Base-by-base conservation (phyloP, 1,140 invertebrate species). In the Laupala kohalensis region DNA sequence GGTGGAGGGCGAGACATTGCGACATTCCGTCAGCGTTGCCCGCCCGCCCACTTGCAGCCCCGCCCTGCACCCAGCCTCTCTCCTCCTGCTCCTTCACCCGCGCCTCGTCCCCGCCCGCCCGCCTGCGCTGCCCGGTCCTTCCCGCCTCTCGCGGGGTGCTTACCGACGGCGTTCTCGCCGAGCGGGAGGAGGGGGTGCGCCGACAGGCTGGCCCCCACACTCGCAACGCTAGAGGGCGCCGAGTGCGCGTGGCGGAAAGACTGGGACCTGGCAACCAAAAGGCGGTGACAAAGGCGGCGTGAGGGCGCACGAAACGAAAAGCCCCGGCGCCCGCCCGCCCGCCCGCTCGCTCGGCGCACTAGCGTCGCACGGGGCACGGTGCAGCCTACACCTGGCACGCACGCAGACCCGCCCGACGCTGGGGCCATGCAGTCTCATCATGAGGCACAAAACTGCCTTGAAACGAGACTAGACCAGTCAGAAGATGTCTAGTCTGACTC, bases 181-280 rank as follows among this genome's bases (percentile, higher is more conserved):
- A 92, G 87, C 84, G 90, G 90, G 84, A 91, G 88, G 83, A 91
- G 87, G 83, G 90, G 90, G 85, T 91, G 89, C 82, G 89, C 90
- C 83, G 89, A 91, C 83, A 91, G 87, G 86, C 88, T 90, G 84
- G 87, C 86, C 84, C 87, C 87, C 81, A 86, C 82, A 83, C 85
- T 86, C 78, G 84, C 84, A 77, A 84, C 84, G 80, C 84, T 85
- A 77, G 84, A 77, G 83, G 84, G 83, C 83, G 79, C 81, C 76
- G 82, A 83, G 78, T 83, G 82, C 71, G 81, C 80, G 86, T 90
- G 87, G 82, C 89, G 88, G 86, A 91, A 91, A 82, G 89, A 92
- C 84, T 90, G 89, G 84, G 89, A 91, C 89, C 89, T 91, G 88
- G 85, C 37, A 53, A 53, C 37, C 37, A 53, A 53, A 53, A n/a